These are phyloP conservation scores for Brachionus rubens DNA, from an alignment of 1,140 invertebrate species.

Conservation along the genomic window DNA sequence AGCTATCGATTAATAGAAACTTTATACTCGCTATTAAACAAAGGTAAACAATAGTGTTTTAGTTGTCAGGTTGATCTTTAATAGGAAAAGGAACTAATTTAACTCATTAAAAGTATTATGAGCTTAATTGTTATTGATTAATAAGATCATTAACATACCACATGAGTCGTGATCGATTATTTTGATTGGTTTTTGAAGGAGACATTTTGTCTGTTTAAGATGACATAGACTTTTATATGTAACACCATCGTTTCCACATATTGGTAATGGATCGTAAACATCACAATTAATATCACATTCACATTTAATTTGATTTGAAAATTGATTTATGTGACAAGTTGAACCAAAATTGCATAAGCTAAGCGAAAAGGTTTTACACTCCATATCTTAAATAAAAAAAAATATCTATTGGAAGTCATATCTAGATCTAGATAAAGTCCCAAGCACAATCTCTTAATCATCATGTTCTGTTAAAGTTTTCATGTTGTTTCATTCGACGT, in stretches of 20 bases:
- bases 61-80: no score
- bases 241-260: slow-evolving; percentile 76
- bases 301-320: slow-evolving; percentile 15
- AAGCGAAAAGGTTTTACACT: not conserved
- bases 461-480: no score
- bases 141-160: slow-evolving; percentile 3
- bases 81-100: no score
- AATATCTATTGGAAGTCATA: not conserved
- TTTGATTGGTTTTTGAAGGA: slow-evolving; percentile 31
- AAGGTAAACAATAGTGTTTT: no score
- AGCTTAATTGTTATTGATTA: not conserved
- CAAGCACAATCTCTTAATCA: no score
- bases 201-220: slow-evolving; percentile 56
- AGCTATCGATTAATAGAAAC: no score
- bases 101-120: no score
- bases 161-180: slow-evolving; percentile 33
- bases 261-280: slow-evolving; percentile 72
- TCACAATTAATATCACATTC: slow-evolving; percentile 35
- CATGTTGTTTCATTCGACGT: no score
- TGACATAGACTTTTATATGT: slow-evolving; percentile 82
- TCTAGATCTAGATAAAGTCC: not conserved
- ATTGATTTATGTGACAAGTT: not conserved
- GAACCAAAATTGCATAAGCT: not conserved
- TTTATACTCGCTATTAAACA: no score
- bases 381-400: not conserved